These are phyloP conservation scores for Calameuta idolon DNA, from an alignment of 2,888 invertebrate genomes.

Conservation along the genomic window DNA sequence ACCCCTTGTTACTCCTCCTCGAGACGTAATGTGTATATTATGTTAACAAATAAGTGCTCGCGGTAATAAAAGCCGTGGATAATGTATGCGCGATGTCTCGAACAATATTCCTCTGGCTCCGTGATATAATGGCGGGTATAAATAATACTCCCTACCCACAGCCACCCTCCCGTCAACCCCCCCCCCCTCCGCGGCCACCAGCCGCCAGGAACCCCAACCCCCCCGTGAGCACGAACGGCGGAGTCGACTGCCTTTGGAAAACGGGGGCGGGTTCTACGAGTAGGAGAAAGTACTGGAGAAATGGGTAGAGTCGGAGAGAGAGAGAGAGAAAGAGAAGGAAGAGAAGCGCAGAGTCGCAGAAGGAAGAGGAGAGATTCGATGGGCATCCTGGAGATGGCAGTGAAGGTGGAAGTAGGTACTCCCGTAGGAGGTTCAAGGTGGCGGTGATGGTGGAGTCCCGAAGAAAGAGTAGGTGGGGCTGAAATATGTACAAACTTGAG, in stretches of 20 bases:
- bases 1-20: conserved; percentile 11
- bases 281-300: background rate
- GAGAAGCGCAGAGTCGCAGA: conserved; percentile 25
- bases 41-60: conserved; percentile 65
- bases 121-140: conserved; percentile 61
- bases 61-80: conserved; percentile 59
- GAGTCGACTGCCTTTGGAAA: background rate
- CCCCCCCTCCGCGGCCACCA: background rate
- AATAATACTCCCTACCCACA: conserved; percentile 52
- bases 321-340: conserved; percentile 18
- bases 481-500: conserved; percentile 62
- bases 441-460: conserved; percentile 22
- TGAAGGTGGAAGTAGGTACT: conserved; percentile 1
- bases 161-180: background rate
- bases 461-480: conserved; percentile 37
- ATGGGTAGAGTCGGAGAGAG: conserved; percentile 11
- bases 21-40: conserved; percentile 60
- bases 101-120: conserved; percentile 60
- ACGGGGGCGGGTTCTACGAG: background rate
- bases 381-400: background rate
- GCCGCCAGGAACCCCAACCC: background rate
- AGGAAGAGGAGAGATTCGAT: conserved; percentile 31
- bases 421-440: conserved; percentile 5
- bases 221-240: background rate
- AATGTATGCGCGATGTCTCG: conserved; percentile 63